Conservation (phyloP, 2,113 vertebrate species). For the Anhinga anhinga region DNA sequence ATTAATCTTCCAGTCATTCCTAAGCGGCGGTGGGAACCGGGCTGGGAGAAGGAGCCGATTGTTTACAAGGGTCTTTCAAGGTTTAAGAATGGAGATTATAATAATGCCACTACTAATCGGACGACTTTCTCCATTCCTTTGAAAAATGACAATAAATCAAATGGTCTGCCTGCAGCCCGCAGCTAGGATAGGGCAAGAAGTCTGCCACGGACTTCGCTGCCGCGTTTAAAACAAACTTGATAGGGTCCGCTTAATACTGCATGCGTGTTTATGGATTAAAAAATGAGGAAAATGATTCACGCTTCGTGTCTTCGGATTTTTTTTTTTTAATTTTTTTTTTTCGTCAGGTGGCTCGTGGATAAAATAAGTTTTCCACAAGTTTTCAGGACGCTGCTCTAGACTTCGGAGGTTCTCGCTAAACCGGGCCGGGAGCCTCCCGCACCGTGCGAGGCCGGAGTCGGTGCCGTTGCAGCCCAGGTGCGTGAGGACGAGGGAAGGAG, state of each 20-base stretch:
- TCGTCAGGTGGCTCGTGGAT: not conserved
- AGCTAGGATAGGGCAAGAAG: not conserved
- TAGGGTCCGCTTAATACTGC: not conserved
- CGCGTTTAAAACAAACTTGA: not conserved
- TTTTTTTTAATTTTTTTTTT: fast-evolving
- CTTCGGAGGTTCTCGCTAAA: not conserved
- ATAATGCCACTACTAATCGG: not conserved
- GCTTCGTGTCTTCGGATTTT: not conserved
- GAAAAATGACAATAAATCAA: conserved; percentile 35
- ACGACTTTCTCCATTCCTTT: not conserved
- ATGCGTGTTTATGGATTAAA: not conserved
- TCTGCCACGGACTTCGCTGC: not conserved
- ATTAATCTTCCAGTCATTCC: conserved; percentile 62
- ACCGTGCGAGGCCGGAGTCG: not conserved
- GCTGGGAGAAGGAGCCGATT: conserved; percentile 16
- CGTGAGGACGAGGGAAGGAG: not conserved
- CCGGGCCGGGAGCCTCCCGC: not conserved
- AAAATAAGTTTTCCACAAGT: not conserved
- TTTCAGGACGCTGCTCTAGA: not conserved
- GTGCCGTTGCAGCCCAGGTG: fast-evolving
- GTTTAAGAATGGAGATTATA: conserved; percentile 29
- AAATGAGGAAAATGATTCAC: not conserved
- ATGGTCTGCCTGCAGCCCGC: not conserved
- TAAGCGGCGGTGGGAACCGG: not conserved
- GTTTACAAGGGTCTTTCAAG: conserved; percentile 25